Percentiles rank a stretch among this genome's conserved stretches.
These are phyloP conservation scores for Sphaeramia orbicularis DNA, from an alignment of 2,797 vertebrate genomes.

Conservation along the genomic window DNA sequence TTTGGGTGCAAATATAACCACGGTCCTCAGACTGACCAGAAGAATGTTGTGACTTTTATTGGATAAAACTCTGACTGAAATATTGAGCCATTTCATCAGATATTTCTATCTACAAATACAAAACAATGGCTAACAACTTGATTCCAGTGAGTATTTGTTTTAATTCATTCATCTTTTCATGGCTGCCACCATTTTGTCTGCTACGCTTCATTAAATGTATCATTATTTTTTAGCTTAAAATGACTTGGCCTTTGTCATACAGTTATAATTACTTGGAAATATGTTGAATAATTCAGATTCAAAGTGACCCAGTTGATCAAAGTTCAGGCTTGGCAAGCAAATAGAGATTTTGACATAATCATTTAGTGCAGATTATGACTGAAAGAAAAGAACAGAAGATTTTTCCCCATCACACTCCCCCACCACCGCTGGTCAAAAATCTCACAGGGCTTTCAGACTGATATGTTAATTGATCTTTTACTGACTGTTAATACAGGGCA, in stretches of 20 bases:
- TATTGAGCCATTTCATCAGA: too few species aligned
- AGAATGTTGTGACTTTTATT: not conserved
- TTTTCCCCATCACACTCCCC: constrained; percentile 19
- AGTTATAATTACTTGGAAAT: constrained; percentile 44
- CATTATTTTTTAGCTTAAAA: constrained; percentile 5
- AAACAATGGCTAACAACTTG: too few species aligned
- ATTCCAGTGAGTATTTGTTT: too few species aligned
- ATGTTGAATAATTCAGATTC: constrained; percentile 75
- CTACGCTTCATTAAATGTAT: too few species aligned
- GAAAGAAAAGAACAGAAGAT: constrained; percentile 35
- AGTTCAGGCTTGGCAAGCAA: constrained; percentile 55
- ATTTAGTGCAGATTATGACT: constrained; percentile 53
- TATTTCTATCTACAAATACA: too few species aligned
- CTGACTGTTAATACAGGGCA: constrained; percentile 76
- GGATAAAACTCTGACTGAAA: too few species aligned
- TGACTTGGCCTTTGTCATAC: constrained; percentile 14
- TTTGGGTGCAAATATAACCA: too few species aligned
- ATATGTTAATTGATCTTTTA: constrained; percentile 85
- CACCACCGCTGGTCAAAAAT: constrained; percentile 46
- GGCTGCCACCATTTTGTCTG: too few species aligned
- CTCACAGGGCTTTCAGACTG: constrained; percentile 56
- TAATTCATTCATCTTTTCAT: too few species aligned
- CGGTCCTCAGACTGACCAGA: too few species aligned
- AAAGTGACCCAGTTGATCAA: constrained; percentile 66
- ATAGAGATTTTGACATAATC: constrained; percentile 51